phyloP scores from a whole-genome alignment of 1,140 invertebrate species.

The Macrotrachela quadricornifera region DNA sequence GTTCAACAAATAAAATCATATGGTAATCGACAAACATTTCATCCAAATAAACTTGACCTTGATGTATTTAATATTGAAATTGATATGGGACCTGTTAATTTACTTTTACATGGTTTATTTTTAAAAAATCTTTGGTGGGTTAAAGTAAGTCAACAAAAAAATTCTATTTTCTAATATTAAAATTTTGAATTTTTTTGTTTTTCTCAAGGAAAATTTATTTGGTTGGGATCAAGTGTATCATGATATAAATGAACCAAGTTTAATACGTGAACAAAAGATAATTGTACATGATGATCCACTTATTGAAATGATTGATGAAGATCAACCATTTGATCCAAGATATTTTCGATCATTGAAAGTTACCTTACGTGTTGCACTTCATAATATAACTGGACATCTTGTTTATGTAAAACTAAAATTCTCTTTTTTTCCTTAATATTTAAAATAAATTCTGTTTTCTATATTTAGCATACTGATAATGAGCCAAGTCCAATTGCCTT shows the following conservation, averaged over 20 bases:
- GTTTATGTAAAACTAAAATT: neutral
- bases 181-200: neutral
- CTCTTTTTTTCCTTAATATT: neutral
- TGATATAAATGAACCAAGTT: neutral
- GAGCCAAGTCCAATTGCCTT: constrained; percentile 59
- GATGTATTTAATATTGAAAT: neutral
- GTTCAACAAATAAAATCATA: no score
- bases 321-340: constrained; percentile 42
- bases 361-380: constrained; percentile 71
- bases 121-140: constrained; percentile 5
- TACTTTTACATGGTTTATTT: constrained; percentile 6
- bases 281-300: no score
- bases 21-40: no score
- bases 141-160: neutral
- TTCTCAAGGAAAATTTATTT: constrained; percentile 3
- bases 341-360: constrained; percentile 68
- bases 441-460: no score
- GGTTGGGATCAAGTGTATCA: constrained; percentile 7
- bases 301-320: no score
- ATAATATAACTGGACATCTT: constrained; percentile 72
- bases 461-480: constrained; percentile 11
- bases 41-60: no score
- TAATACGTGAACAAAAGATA: no score
- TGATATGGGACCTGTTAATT: constrained; percentile 1
- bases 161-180: no score